Evolutionary conservation across 2,888 invertebrate genomes (phyloP).

Genomic region (Agrochola litura): DNA sequence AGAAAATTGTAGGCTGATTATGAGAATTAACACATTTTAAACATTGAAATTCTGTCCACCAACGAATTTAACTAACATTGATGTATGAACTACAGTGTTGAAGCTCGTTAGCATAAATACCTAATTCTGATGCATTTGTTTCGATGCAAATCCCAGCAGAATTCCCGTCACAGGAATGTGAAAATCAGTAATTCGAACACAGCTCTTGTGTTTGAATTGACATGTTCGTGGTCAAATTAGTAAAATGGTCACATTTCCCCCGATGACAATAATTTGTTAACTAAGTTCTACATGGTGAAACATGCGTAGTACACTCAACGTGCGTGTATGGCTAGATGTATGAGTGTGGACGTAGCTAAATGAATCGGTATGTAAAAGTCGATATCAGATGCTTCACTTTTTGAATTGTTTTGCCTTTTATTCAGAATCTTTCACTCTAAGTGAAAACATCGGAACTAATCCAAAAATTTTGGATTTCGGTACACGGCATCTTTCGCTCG

Average conservation of each 20-base stretch:
- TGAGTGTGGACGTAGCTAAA: too few species aligned
- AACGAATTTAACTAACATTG: conserved; percentile 47
- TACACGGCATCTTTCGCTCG: too few species aligned
- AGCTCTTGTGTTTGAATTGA: conserved; percentile 33
- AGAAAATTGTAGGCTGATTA: too few species aligned
- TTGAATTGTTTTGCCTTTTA: too few species aligned
- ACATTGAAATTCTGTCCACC: conserved; percentile 21
- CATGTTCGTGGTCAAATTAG: conserved; percentile 24
- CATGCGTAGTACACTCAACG: too few species aligned
- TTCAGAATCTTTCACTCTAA: too few species aligned
- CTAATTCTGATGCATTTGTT: conserved; percentile 49
- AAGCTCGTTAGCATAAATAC: conserved; percentile 39
- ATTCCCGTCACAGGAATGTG: conserved; percentile 18
- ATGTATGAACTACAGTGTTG: conserved; percentile 18
- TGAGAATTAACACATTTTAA: neutral
- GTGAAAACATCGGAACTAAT: too few species aligned
- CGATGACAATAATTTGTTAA: conserved; percentile 26
- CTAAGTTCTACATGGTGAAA: neutral
- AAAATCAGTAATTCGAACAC: conserved; percentile 31
- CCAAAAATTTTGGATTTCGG: too few species aligned
- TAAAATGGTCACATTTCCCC: conserved; percentile 9
- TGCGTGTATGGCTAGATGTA: neutral
- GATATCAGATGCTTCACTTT: too few species aligned
- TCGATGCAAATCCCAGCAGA: conserved; percentile 26
- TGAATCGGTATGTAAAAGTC: too few species aligned